Evolutionary conservation across 1,140 invertebrate genomes (phyloP), one percentile per base, ranked within the genome.

Genomic region (Drosophila bifasciata): DNA sequence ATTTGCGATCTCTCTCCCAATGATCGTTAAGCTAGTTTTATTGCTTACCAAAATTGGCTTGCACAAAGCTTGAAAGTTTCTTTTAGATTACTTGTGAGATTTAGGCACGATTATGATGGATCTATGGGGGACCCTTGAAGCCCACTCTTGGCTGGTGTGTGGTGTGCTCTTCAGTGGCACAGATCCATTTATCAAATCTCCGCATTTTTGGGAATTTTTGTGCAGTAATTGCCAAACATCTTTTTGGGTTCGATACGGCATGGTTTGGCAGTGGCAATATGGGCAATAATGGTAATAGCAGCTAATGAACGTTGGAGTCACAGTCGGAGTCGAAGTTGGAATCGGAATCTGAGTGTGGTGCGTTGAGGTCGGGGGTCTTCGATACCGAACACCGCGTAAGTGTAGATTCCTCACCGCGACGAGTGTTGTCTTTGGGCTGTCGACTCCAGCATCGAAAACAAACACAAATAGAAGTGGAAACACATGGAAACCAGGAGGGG

Each of bases 391-490:
- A 36, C 70, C 60, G 80, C 80, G 80, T 85, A 86, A 88, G 81
- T 88, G 83, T 86, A 86, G 81, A 88, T 86, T 77, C 84, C 81
- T 88, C 81, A 63, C 73, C 70, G 44, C 52, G 44, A 15, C 62
- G 57, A 72, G 78, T 76, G 63, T 69, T 67, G 66, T 73, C 74
- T 83, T 69, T 72, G 36, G 57, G 48, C 50, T 51, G 41, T 62
- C 57, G 23, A 49, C 25, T 44, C 41, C 50, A 62, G 40, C 69
- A 53, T 68, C 79, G 57, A 84, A 84, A 76, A 64, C 80, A 84
- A 84, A 84, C 58, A 83, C 64, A 79, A 79, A 84, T 56, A 74
- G 63, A 46, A 41, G 60, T 21, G 9, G 19, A 48, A 17, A 23
- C 13, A 21, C 17, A 16, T 56, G 66, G 53, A 70, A 83, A 76